Percentiles rank a stretch among this genome's conserved stretches.
Conservation (phyloP, 2,888 invertebrate species). For the Phaedon cochleariae region DNA sequence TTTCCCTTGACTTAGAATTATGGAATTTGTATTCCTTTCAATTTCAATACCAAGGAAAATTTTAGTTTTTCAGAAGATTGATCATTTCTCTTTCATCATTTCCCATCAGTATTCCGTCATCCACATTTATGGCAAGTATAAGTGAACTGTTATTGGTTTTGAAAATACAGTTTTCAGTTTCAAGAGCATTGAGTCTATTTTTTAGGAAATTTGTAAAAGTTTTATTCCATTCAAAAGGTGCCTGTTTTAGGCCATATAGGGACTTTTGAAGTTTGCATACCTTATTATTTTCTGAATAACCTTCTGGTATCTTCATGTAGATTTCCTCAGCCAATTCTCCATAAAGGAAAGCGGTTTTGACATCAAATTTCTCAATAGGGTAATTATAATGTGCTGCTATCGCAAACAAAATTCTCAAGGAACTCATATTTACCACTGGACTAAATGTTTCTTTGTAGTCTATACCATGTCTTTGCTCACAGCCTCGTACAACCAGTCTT, state of each 20-base stretch:
- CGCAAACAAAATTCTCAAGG: slow-evolving; percentile 25
- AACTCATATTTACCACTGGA: slow-evolving; percentile 26
- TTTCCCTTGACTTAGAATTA: no score
- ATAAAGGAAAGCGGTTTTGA: slow-evolving; percentile 39
- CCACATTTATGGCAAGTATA: no score
- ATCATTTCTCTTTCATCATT: no score
- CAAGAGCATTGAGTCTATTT: no score
- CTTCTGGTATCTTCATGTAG: slow-evolving; percentile 36
- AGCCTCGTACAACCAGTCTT: slow-evolving; percentile 6
- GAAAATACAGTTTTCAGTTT: no score
- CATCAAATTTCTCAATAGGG: slow-evolving; percentile 32
- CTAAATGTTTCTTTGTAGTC: slow-evolving; percentile 32
- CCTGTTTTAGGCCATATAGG: slow-evolving; percentile 29
- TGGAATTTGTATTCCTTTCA: no score
- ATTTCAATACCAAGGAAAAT: no score
- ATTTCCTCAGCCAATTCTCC: slow-evolving; percentile 32
- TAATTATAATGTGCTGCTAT: slow-evolving; percentile 23
- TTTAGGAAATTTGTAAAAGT: no score
- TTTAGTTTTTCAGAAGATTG: no score
- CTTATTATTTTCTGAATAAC: slow-evolving; percentile 19
- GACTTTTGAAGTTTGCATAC: slow-evolving; percentile 22
- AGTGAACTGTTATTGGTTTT: no score
- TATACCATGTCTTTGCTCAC: slow-evolving; percentile 26
- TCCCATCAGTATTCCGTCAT: no score
- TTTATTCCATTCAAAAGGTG: slow-evolving; percentile 14